Evolutionary conservation across 2,888 invertebrate species (phyloP).

Genomic region (Graphium colonna): DNA sequence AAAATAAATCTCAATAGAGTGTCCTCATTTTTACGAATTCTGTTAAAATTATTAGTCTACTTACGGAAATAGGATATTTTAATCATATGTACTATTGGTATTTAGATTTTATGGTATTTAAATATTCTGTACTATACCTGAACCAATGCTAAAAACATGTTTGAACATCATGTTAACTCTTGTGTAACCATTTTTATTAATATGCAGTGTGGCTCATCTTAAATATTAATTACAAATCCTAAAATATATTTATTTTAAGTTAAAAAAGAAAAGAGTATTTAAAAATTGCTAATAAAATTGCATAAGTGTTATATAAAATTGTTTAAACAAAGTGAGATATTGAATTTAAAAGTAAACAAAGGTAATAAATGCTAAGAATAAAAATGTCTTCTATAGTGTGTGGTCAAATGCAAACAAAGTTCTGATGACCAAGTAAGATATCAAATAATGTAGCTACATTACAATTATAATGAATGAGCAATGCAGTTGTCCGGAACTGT

Average conservation of each 20-base stretch:
- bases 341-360: background rate
- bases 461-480: conserved; percentile 4
- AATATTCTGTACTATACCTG: no score
- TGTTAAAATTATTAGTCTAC: no score
- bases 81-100: no score
- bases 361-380: background rate
- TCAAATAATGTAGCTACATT: background rate
- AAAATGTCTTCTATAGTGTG: background rate
- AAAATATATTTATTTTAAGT: no score
- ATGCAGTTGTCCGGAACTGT: background rate
- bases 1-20: no score
- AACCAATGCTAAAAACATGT: no score
- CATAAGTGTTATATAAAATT: background rate
- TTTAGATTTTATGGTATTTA: no score
- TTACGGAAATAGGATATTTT: no score
- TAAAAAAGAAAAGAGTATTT: background rate
- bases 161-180: no score
- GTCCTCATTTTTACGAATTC: no score
- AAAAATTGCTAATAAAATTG: background rate
- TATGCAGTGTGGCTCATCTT: background rate
- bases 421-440: conserved; percentile 16
- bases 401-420: background rate
- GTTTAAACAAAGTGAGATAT: background rate
- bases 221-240: background rate
- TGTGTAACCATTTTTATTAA: no score